Base-by-base conservation (phyloP, 2,797 vertebrate genomes). In the Australoheros facetus region DNA sequence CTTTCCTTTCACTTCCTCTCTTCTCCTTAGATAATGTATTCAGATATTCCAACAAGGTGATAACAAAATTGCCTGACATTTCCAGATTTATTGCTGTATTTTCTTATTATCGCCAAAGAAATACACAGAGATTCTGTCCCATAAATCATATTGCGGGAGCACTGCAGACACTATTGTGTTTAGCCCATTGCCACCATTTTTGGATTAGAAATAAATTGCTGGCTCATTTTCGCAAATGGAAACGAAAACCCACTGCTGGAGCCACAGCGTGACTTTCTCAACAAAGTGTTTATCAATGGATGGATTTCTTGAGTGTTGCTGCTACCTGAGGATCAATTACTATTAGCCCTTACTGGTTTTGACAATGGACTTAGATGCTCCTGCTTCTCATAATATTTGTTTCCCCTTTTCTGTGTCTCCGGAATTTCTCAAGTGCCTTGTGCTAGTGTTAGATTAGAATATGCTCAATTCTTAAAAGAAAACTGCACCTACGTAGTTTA, bases 61-160 rank as follows among this genome's bases (percentile, higher is more conserved):
- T 94, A 95, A 94, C 88, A 93, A 95, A 95, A 95, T 95, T 94
- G 94, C 93, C 94, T 96, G 95, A 95, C 95, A 95, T 95, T 94
- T 96, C 83, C 93, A 95, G 95, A 96, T 96, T 95, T 96, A 96
- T 96, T 95, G 94, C 94, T 93, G 93, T 94, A 95, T 95, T 95
- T 96, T 95, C 91, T 90, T 96, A 95, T 96, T 95, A 95, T 95
- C 87, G 91, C 91, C 85, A 91, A 94, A 95, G 92, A 95, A 95
- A 95, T 95, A 95, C 91, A 95, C 91, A 91, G 93, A 95, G 92
- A 95, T 95, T 90, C 93, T 88, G 85, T 89, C 89, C 86, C 94
- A 95, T 96, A 95, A 96, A 96, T 96, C 95, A 96, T 92, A 86
- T 90, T 87, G 92, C 93, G 90, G 85, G 91, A 95, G 88, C 89